Evolutionary conservation across 2,888 invertebrate species (phyloP).

Genomic region (Hypselothyrea guttata): DNA sequence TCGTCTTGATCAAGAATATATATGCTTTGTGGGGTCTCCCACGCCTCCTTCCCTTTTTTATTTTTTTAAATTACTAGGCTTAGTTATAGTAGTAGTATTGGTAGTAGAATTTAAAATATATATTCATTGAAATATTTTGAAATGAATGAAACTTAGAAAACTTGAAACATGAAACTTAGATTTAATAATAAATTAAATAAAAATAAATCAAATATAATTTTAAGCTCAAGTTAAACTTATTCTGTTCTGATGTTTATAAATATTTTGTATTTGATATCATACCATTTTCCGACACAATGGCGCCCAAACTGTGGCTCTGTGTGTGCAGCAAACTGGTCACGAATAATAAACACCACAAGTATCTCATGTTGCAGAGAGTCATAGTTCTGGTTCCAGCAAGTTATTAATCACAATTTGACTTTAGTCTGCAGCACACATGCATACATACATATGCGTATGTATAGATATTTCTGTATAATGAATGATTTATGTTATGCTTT

Average conservation of each 20-base stretch:
- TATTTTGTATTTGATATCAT: conserved; percentile 22
- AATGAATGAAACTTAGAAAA: background rate
- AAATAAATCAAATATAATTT: background rate
- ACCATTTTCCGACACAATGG: conserved; percentile 39
- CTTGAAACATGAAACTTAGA: background rate
- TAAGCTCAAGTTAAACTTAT: no score
- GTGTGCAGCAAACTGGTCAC: conserved; percentile 62
- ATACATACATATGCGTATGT: no score
- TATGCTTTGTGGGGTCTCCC: no score
- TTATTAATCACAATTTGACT: no score
- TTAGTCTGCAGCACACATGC: background rate
- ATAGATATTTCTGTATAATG: conserved; percentile 1
- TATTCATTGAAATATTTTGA: no score
- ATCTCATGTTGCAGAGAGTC: conserved; percentile 41
- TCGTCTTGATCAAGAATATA: no score
- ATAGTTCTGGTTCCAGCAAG: no score
- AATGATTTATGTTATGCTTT: conserved; percentile 9
- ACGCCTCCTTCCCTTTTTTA: no score
- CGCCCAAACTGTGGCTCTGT: conserved; percentile 61
- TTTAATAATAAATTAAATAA: background rate
- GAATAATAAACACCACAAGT: conserved; percentile 62
- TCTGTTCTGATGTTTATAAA: background rate
- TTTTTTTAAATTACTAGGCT: no score
- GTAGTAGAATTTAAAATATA: no score
- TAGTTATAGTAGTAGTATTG: no score